Percentiles rank a stretch among this genome's conserved stretches.
Conservation (phyloP, 2,888 invertebrate species). For the Zaprionus lineosus region DNA sequence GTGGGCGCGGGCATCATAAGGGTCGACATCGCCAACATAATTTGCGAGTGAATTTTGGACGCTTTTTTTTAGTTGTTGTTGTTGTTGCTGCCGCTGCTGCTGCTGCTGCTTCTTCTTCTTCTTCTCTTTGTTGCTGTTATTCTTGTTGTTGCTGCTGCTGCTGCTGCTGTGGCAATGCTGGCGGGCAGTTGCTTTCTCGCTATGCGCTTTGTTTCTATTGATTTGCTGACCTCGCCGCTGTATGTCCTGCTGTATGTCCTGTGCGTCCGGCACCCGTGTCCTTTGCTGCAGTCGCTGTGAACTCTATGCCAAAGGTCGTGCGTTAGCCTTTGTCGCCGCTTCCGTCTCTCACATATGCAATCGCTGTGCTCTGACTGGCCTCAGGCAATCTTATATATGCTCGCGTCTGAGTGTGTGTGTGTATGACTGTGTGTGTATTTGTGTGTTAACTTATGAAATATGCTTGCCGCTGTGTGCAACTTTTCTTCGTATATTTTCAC, state of each 20-base stretch:
- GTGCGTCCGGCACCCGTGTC: conserved; percentile 22
- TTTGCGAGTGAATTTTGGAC: conserved; percentile 79
- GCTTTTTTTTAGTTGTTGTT: conserved; percentile 21
- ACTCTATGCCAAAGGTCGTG: conserved; percentile 76
- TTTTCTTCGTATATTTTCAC: conserved; percentile 70
- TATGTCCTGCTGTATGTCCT: neutral
- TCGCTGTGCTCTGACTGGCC: neutral
- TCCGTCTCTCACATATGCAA: conserved; percentile 24
- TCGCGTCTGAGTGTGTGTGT: conserved; percentile 39
- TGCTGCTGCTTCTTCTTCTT: conserved; percentile 15
- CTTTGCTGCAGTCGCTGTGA: conserved; percentile 58
- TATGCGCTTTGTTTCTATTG: conserved; percentile 56
- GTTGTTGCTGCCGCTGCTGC: conserved; percentile 26
- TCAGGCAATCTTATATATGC: conserved; percentile 16
- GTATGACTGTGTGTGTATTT: conserved; percentile 24
- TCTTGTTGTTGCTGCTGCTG: conserved; percentile 19
- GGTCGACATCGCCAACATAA: conserved; percentile 83
- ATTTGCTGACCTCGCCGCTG: conserved; percentile 59
- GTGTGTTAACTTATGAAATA: conserved; percentile 72
- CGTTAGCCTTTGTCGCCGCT: conserved; percentile 74
- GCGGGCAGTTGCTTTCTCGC: conserved; percentile 41
- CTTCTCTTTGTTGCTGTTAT: neutral
- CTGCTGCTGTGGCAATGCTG: conserved; percentile 12
- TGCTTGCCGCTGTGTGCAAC: conserved; percentile 64
- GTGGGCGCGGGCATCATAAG: conserved; percentile 83